Percentiles rank a stretch among this genome's conserved stretches.
Conservation (phyloP, 2,888 invertebrate species). For the Trisateles emortualis region DNA sequence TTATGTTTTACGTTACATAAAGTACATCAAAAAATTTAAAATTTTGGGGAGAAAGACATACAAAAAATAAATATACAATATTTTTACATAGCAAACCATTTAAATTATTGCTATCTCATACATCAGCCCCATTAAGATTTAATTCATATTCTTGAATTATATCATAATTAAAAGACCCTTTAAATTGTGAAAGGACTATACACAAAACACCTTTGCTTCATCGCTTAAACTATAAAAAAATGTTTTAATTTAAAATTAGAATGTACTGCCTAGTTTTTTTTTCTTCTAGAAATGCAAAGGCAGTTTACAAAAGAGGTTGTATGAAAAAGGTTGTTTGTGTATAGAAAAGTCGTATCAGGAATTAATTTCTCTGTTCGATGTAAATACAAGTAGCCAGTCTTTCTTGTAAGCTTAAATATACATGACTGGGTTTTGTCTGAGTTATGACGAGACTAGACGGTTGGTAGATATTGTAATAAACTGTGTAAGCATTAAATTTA, state of each 20-base stretch:
- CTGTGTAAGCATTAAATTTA: too few relatives aligned
- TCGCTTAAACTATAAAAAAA: background rate
- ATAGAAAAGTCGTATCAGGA: background rate
- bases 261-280: background rate
- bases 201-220: background rate
- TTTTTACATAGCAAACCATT: background rate
- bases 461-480: background rate
- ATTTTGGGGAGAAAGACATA: too few relatives aligned
- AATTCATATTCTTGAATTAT: background rate
- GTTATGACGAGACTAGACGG: conserved; percentile 5
- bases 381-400: conserved; percentile 49
- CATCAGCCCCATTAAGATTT: background rate
- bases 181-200: background rate
- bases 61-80: too few relatives aligned
- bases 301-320: background rate
- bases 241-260: background rate
- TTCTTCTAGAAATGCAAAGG: background rate
- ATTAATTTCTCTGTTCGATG: conserved; percentile 19
- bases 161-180: background rate
- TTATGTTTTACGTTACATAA: too few relatives aligned
- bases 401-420: conserved; percentile 47
- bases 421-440: conserved; percentile 38
- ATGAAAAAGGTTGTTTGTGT: background rate
- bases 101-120: background rate
- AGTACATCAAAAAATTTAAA: too few relatives aligned